Evolutionary conservation across 2,888 invertebrate species (phyloP).

Genomic region (Alsophila aescularia): DNA sequence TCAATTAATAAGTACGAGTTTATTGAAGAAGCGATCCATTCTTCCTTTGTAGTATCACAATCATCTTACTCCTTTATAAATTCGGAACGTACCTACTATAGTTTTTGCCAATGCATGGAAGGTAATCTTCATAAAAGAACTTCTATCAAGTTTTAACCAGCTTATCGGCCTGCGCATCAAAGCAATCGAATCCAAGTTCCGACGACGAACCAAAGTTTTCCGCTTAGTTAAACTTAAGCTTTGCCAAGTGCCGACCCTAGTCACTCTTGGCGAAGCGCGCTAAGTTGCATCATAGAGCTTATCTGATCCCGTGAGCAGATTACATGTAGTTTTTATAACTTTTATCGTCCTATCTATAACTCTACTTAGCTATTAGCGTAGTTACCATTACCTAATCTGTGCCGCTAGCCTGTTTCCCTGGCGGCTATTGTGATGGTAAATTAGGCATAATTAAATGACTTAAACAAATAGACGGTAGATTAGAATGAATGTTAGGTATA

Average conservation of each 20-base stretch:
- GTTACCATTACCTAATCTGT: constrained; percentile 1
- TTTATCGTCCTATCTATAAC: constrained; percentile 44
- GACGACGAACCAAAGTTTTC: constrained; percentile 12
- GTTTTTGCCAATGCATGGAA: background rate
- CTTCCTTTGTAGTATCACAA: too few relatives aligned
- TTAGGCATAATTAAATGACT: constrained; percentile 16
- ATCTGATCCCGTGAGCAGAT: constrained; percentile 52
- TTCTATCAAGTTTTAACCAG: constrained; percentile 2
- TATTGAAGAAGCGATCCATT: too few relatives aligned
- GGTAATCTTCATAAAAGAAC: background rate
- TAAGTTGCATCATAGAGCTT: constrained; percentile 55
- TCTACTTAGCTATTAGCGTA: constrained; percentile 30
- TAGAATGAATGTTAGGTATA: background rate
- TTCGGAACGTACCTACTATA: too few relatives aligned
- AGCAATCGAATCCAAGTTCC: constrained; percentile 6
- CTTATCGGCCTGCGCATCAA: background rate
- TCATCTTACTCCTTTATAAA: too few relatives aligned
- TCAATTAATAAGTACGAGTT: too few relatives aligned
- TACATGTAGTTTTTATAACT: constrained; percentile 52
- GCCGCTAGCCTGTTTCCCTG: constrained; percentile 38
- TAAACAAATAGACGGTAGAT: background rate
- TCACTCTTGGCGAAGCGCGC: constrained; percentile 11
- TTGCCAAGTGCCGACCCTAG: constrained; percentile 14
- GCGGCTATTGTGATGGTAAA: constrained; percentile 29
- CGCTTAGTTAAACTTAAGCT: constrained; percentile 8